Evolutionary conservation across 2,113 vertebrate species (phyloP), one percentile per base, ranked within the genome.

Genomic region (Scytalopus superciliaris): DNA sequence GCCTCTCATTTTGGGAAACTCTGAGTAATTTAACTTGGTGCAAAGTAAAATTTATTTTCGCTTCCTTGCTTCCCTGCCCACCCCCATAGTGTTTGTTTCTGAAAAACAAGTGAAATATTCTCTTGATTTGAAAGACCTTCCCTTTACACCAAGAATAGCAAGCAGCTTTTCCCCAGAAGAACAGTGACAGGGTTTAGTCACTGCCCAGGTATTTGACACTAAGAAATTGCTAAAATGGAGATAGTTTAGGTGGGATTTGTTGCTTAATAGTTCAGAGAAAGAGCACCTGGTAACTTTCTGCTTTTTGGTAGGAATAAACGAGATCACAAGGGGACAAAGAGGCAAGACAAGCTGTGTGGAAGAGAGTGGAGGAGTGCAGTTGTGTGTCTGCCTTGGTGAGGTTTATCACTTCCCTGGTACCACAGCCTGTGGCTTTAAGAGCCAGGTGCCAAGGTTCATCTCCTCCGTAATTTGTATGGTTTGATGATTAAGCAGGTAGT

Each of bases 11-110:
- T 94, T 96, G 92, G 93, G 94, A 96, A 97, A 95, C 93, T 78
- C 83, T 98, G 97, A 98, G 94, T 97, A 97, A 96, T 96, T 39
- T 27, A 92, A 59, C 94, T 94, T 84, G 49, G 74, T 93, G 96
- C 86, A 81, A 72, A 95, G 79, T 42, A 95, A 47, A 88, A 92
- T 90, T 96, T 96, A 94, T 97, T 96, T 96, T 95, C 96, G 88
- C 92, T 91, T 93, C 57, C 72, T 81, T 90, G 67, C 59, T 94
- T 94, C 47, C 40, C 88, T 90, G 90, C 90, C 87, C 68, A 76
- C 70, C 81, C 67, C 87, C 89, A 73, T 80, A 74, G 88, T 92
- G 67, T 88, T 92, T 2, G 2, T 84, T 93, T 95, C 84, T 92
- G 52, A 96, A 93, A 95, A 67, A 96, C 96, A 96, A 88, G n/a